A percentile compares a stretch with the other conserved stretches of the same genome.
These are phyloP conservation scores for Aradophagus sp. DNA, from an alignment of 1,140 invertebrate genomes.

Conservation along the genomic window DNA sequence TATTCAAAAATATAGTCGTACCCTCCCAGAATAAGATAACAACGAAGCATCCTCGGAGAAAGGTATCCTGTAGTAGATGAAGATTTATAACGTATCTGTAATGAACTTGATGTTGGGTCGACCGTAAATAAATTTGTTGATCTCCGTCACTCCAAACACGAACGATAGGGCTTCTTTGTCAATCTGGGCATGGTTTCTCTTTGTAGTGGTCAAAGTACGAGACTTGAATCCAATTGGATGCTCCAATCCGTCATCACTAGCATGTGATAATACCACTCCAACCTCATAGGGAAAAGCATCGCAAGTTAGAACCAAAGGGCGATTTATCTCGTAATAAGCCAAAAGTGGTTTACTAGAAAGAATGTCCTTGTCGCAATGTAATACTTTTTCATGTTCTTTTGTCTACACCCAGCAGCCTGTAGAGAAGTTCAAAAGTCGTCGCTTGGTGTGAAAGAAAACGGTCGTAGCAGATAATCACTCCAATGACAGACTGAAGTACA, in stretches of 20 bases:
- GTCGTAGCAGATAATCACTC: constrained; percentile 6
- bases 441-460: constrained; percentile 2
- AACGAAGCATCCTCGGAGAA: constrained; percentile 2
- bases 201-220: too few species aligned
- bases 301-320: not conserved
- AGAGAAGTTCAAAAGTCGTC: constrained; percentile 3
- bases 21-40: constrained; percentile 33
- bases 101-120: not conserved
- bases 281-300: not conserved
- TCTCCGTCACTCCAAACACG: not conserved
- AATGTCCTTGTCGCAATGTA: constrained; percentile 4
- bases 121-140: not conserved
- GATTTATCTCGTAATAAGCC: not conserved
- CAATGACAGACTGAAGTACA: not conserved
- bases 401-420: constrained; percentile 9
- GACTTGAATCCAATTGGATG: not conserved
- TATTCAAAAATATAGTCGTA: too few species aligned
- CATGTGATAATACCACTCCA: not conserved
- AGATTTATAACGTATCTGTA: constrained; percentile 50
- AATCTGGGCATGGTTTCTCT: not conserved
- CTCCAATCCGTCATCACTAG: not conserved
- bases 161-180: constrained; percentile 1
- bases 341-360: not conserved
- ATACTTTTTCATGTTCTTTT: constrained; percentile 5
- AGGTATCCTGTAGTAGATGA: too few species aligned